Percentiles rank a stretch among this genome's conserved stretches.
phyloP scores from a whole-genome alignment of 2,888 invertebrate genomes.

The Cerceris rybyensis region DNA sequence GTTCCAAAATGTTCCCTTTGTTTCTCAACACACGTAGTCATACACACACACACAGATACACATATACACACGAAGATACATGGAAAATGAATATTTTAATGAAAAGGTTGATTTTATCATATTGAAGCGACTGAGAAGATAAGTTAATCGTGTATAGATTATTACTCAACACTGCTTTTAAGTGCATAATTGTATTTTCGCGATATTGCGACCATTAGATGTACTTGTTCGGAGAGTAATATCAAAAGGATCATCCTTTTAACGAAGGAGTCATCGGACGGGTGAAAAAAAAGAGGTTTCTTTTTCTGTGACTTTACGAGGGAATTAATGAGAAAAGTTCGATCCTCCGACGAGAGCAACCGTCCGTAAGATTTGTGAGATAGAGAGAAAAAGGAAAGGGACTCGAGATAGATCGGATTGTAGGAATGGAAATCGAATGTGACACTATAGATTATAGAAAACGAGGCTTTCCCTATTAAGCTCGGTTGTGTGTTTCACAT shows the following conservation, averaged over 20 bases:
- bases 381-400: constrained; percentile 4
- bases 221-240: constrained; percentile 19
- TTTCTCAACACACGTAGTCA: not conserved
- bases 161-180: constrained; percentile 40
- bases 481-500: no score
- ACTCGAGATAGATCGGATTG: not conserved
- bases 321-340: not conserved
- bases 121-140: constrained; percentile 1
- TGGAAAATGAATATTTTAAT: constrained; percentile 4
- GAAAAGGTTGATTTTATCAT: constrained; percentile 11
- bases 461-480: no score
- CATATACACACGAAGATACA: not conserved
- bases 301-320: no score
- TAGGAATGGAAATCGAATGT: not conserved
- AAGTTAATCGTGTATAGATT: constrained; percentile 28
- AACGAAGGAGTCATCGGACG: constrained; percentile 17
- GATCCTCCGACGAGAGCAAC: constrained; percentile 46
- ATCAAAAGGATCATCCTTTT: constrained; percentile 1
- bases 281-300: not conserved
- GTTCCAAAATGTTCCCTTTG: no score
- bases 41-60: not conserved
- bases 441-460: no score
- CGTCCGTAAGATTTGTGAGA: constrained; percentile 45
- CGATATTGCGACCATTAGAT: constrained; percentile 25
- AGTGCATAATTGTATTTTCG: constrained; percentile 22